Conservation (phyloP, 1,140 invertebrate species). For the Scaptomyza pallida region DNA sequence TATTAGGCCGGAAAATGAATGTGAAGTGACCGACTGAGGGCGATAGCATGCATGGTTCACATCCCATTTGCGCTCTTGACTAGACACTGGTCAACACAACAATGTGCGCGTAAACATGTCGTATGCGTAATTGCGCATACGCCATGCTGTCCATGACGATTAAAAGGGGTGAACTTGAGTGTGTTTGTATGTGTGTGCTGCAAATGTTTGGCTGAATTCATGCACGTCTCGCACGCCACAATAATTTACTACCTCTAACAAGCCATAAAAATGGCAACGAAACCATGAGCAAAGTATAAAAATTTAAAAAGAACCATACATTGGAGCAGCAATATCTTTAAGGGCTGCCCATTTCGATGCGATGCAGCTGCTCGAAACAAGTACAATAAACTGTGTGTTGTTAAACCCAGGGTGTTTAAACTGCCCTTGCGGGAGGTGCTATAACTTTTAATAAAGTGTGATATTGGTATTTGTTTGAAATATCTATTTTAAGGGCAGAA, state of each 20-base stretch:
- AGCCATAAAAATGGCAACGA: slow-evolving; percentile 43
- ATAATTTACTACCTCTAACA: slow-evolving; percentile 59
- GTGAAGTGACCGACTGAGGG: slow-evolving; percentile 10
- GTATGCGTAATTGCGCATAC: slow-evolving; percentile 61
- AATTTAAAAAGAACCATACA: neutral
- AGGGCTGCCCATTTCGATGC: neutral
- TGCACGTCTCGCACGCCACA: slow-evolving; percentile 44
- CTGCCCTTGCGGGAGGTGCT: neutral
- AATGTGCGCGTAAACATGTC: slow-evolving; percentile 43
- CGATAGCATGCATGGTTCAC: slow-evolving; percentile 9
- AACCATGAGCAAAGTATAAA: neutral
- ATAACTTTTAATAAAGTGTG: slow-evolving; percentile 3
- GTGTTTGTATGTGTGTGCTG: neutral
- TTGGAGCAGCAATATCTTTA: neutral
- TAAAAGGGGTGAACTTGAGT: slow-evolving; percentile 47
- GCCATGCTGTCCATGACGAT: slow-evolving; percentile 27
- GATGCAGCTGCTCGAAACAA: neutral
- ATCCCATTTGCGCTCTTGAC: slow-evolving; percentile 17
- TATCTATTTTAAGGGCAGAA: no score
- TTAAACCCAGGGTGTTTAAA: no score
- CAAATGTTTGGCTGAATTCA: slow-evolving; percentile 46
- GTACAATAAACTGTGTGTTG: neutral
- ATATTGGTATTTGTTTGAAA: no score
- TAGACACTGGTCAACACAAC: slow-evolving; percentile 40
- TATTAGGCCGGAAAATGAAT: slow-evolving; percentile 42